phyloP scores from a whole-genome alignment of 2,113 vertebrate genomes.

The Smithornis capensis region DNA sequence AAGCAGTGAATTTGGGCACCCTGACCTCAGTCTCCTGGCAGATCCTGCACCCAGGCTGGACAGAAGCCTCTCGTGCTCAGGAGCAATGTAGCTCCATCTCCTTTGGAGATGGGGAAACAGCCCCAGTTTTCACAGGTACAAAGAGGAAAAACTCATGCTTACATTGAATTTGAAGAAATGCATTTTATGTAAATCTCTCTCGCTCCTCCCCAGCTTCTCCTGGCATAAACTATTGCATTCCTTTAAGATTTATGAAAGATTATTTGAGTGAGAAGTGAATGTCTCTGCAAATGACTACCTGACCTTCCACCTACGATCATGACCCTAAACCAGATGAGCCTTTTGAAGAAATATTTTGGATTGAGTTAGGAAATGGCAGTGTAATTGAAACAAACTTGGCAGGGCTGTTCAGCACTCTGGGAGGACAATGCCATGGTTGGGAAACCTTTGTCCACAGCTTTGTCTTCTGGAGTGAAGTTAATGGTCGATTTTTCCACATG shows the following conservation, averaged over 20 bases:
- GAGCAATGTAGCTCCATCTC: neutral
- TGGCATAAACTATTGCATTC: neutral
- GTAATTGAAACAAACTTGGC: neutral
- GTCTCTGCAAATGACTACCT: neutral
- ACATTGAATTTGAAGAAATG: neutral
- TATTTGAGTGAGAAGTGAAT: slow-evolving; percentile 20
- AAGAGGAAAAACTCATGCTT: neutral
- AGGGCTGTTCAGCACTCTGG: neutral
- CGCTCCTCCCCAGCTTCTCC: neutral
- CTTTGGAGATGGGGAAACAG: neutral
- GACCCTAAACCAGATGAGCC: slow-evolving; percentile 6
- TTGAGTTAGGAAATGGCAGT: slow-evolving; percentile 4
- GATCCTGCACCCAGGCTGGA: neutral
- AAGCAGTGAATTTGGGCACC: fast-evolving
- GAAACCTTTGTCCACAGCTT: neutral
- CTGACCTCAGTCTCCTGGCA: neutral
- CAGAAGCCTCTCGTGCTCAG: neutral
- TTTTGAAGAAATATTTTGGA: slow-evolving; percentile 25
- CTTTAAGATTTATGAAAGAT: slow-evolving; percentile 34
- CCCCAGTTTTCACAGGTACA: neutral
- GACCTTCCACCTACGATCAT: slow-evolving; percentile 14
- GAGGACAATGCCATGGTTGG: neutral
- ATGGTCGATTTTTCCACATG: neutral
- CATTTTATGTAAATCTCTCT: neutral
- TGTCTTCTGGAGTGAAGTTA: neutral